Conservation (phyloP, 2,113 vertebrate species). For the Clarias gariepinus region DNA sequence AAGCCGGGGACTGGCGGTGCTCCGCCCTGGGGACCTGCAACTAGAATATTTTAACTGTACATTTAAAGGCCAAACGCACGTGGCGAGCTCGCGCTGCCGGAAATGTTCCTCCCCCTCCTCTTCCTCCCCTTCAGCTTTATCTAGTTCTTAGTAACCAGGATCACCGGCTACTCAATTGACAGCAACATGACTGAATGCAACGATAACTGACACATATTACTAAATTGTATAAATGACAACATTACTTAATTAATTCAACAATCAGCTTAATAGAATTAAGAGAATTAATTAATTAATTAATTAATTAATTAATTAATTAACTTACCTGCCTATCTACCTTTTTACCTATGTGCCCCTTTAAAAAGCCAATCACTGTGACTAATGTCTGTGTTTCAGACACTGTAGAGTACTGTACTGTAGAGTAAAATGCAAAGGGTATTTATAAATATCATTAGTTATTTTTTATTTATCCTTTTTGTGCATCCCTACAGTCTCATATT, state of each 20-base stretch:
- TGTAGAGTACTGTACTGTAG: too few species aligned
- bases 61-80: conserved; percentile 94
- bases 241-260: too few species aligned
- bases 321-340: too few species aligned
- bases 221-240: too few species aligned
- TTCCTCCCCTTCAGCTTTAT: neutral
- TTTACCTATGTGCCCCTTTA: too few species aligned
- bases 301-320: too few species aligned
- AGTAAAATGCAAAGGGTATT: neutral
- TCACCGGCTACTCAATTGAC: too few species aligned
- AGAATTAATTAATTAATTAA: too few species aligned
- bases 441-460: conserved; percentile 58
- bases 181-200: neutral
- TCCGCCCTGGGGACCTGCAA: conserved; percentile 87
- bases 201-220: too few species aligned
- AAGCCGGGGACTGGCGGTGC: conserved; percentile 92
- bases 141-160: neutral
- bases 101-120: neutral
- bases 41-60: conserved; percentile 99
- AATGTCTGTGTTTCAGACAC: too few species aligned
- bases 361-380: too few species aligned
- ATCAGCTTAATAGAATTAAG: too few species aligned
- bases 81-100: conserved; percentile 43
- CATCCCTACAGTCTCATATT: conserved; percentile 63
- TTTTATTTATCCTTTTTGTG: neutral